Base-by-base conservation (phyloP, 2,797 vertebrate species). In the Lateolabrax maculatus region DNA sequence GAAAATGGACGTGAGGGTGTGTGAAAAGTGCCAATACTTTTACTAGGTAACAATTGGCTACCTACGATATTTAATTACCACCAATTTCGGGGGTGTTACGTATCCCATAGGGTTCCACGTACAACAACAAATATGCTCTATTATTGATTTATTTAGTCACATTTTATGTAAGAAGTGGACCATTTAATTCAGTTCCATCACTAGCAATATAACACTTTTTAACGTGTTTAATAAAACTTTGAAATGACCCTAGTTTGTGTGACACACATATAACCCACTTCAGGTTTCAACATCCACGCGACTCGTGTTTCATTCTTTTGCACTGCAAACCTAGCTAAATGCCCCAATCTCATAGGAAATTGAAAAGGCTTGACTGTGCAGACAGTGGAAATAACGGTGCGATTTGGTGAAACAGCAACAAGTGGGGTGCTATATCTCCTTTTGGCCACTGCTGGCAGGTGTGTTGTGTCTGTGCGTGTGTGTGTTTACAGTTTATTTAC, bases 321-420 rank as follows among this genome's bases (percentile, higher is more conserved):
- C 71, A 39, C 39, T 4, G 4, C 3, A 53, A 57, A 49, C 7
- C 2, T 1, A 34, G 31, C 31, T 6, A 12, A 41, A 8, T 15
- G 29, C 21, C 13, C 27, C 27, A 37, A 39, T 31, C 25, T 58
- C 18, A 1, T 10, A 58, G 57, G 58, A 46, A 80, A 62, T 3
- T 21, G 9, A n/a, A n/a, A 60, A 49, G 1, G 3, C 5, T 10
- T 21, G 5, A 0, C 18, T 44, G n/a, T 60, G 19, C 27, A 23
- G 2, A 29, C 48, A 49, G 66, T 57, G 13, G 9, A 27, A 46
- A 73, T 31, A 62, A 76, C 18, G 16, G 27, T 5, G 13, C 3
- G 9, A 31, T 62, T 70, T 56, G 43, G 15, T 34, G 9, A 68
- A 61, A 66, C 21, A 39, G 79, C 83, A 89, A 87, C 84, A 92